Conservation (phyloP, 2,797 vertebrate genomes). For the Rhabdophis nuchalis region DNA sequence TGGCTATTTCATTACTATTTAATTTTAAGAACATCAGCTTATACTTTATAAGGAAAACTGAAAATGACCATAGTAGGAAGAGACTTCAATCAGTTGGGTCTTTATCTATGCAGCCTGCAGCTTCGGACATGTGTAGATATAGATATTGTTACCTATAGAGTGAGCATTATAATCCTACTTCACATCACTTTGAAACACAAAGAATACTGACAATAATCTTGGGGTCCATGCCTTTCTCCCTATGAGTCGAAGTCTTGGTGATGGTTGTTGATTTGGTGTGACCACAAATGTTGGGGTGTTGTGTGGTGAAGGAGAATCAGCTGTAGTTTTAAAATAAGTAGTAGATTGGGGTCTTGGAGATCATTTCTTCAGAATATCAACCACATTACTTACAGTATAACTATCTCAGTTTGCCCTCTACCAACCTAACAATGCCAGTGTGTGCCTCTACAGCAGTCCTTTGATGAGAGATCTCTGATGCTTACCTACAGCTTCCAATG, state of each 20-base stretch:
- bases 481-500: not conserved
- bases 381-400: not conserved
- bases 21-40: not conserved
- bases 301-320: not conserved
- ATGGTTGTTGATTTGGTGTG: not conserved
- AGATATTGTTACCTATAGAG: not conserved
- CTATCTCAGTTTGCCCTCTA: not conserved
- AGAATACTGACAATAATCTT: not conserved
- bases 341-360: not conserved
- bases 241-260: not conserved
- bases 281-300: not conserved
- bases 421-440: not conserved
- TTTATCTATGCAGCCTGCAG: not conserved
- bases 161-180: not conserved
- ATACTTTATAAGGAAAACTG: not conserved
- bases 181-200: not conserved
- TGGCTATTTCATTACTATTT: not conserved
- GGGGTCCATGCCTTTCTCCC: not conserved
- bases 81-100: not conserved
- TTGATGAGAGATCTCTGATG: not conserved
- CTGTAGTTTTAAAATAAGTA: not conserved
- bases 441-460: not conserved
- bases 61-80: not conserved
- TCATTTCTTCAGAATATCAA: not conserved
- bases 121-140: not conserved